Percentiles rank a stretch among this genome's conserved stretches.
Conservation (phyloP, 2,888 invertebrate genomes). For the Catocala nupta region DNA sequence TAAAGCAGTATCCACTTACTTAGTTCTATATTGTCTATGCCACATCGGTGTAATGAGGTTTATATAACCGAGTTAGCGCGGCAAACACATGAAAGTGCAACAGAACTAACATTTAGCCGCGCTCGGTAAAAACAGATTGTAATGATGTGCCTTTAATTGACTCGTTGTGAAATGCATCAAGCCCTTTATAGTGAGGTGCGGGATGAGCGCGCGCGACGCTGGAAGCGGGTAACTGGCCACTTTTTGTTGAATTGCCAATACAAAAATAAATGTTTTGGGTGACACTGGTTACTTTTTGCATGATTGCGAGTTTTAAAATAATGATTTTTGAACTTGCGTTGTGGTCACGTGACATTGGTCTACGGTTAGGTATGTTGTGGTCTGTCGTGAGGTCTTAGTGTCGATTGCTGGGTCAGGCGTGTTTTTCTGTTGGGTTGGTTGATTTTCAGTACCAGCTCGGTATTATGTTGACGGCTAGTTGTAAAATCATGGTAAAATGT, state of each 20-base stretch:
- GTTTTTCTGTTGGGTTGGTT: too few species aligned
- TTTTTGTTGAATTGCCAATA: too few species aligned
- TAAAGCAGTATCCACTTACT: background rate
- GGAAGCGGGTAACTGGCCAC: conserved; percentile 39
- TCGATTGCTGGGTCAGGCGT: too few species aligned
- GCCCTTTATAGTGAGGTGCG: conserved; percentile 47
- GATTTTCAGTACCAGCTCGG: too few species aligned
- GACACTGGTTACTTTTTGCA: background rate
- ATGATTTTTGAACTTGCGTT: too few species aligned
- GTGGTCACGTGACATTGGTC: too few species aligned
- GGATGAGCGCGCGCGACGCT: conserved; percentile 39
- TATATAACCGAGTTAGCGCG: background rate
- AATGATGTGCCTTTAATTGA: conserved; percentile 78
- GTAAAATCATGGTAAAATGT: too few species aligned
- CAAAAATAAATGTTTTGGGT: background rate
- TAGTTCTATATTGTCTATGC: background rate
- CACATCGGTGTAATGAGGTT: background rate
- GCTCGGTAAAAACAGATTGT: conserved; percentile 66
- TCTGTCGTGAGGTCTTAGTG: too few species aligned
- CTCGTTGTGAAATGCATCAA: conserved; percentile 76
- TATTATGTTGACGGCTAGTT: too few species aligned
- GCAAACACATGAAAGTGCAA: conserved; percentile 47
- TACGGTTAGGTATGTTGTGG: too few species aligned
- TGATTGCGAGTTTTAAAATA: too few species aligned
- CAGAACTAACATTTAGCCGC: conserved; percentile 55